Evolutionary conservation across 2,797 vertebrate species (phyloP), one percentile per base, ranked within the genome.

Genomic region (Chelon labrosus): DNA sequence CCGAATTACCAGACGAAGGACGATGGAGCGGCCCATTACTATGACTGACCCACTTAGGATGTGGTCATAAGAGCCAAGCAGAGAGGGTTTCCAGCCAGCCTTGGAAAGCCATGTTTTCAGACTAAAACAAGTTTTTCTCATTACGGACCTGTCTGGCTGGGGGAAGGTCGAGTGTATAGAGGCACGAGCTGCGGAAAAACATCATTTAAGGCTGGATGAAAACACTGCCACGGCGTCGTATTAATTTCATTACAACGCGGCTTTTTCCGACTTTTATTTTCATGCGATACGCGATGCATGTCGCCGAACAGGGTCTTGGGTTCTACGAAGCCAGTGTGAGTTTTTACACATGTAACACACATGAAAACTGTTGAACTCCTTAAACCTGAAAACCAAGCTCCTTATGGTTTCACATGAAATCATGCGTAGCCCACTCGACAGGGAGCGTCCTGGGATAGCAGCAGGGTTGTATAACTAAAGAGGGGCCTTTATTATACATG

Each of bases 1-100:
- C 70, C 11, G 70, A 89, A 91, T 90, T 78, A 89, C 82, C 84
- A 86, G 86, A 88, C 60, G 65, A 84, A 85, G 77, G 85, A 88
- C 83, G 79, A 65, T 56, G 67, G 69, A 76, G 84, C 67, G 5
- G 75, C 64, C 83, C 84, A 85, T 89, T 81, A 81, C 77, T 60
- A 75, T 39, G 70, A 71, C 89, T 93, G 92, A 91, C 92, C 89
- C 84, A 92, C 82, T 93, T 91, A 82, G 63, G 66, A 70, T 73
- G 41, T 70, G 75, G 77, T 79, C 83, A 73, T 55, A 27, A 65
- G 49, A 86, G 76, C 46, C 79, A 83, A 82, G 79, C 77, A 82
- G 82, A 86, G 69, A 66, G 62, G 42, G 65, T 78, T 77, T 85
- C 58, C 56, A 76, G 65, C 25, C 62, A 42, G 68, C 46, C 66